These are phyloP conservation scores for Tachysurus vachellii DNA, from an alignment of 2,113 vertebrate genomes.

Conservation along the genomic window DNA sequence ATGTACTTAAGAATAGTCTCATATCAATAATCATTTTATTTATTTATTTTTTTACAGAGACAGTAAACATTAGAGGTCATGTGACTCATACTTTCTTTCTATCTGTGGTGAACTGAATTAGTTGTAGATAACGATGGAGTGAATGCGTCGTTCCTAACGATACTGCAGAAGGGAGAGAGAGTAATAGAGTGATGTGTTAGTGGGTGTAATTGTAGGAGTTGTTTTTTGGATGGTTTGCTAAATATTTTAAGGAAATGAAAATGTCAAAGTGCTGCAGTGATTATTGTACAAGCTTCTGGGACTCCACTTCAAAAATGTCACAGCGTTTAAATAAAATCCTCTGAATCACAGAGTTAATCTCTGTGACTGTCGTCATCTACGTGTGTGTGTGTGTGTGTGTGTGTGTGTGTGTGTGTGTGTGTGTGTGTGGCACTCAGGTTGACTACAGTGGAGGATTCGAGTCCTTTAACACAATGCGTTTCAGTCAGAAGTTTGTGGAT, in stretches of 20 bases:
- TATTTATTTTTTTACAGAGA: background rate
- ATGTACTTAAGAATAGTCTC: background rate
- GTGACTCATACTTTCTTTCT: background rate
- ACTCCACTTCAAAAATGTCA: background rate
- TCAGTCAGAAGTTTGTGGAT: slow-evolving; percentile 94
- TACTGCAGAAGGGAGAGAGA: too few species aligned
- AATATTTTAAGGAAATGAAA: background rate
- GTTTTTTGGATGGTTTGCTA: background rate
- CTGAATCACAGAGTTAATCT: background rate
- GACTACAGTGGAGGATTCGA: slow-evolving; percentile 96
- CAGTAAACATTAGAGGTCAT: background rate
- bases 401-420: background rate
- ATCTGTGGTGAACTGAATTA: too few species aligned
- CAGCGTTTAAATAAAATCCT: background rate
- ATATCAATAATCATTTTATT: background rate
- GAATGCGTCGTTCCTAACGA: too few species aligned
- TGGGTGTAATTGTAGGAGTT: too few species aligned
- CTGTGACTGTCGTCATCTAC: background rate
- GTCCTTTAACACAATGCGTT: slow-evolving; percentile 85
- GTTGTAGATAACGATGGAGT: too few species aligned
- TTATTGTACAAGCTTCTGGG: background rate
- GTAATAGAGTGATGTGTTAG: too few species aligned
- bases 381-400: slow-evolving; percentile 26
- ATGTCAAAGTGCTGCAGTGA: background rate
- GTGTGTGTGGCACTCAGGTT: slow-evolving; percentile 73